Evolutionary conservation across 64 coral and sea anemone genomes (phyloP).

Genomic region (Porites australiensis): DNA sequence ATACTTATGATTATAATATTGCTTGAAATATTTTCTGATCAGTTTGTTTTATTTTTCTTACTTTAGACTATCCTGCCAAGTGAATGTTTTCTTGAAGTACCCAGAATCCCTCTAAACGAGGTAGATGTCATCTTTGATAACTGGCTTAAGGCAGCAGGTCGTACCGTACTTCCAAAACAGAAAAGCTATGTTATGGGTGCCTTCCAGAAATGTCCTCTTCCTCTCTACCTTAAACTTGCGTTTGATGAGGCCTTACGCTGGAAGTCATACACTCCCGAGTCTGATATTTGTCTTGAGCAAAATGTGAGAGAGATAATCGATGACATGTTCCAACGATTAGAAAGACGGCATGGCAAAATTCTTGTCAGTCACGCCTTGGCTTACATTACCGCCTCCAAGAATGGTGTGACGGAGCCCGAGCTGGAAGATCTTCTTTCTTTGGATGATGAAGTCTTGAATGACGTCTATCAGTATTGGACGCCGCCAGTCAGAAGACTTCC

Average conservation of each 20-base stretch:
- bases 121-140: constrained; percentile 81
- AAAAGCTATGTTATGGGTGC: constrained; percentile 72
- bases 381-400: constrained; percentile 93
- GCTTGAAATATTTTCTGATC: too few relatives aligned
- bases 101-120: constrained; percentile 80
- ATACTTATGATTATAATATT: too few relatives aligned
- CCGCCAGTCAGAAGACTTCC: constrained; percentile 88
- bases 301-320: constrained; percentile 90
- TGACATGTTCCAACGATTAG: constrained; percentile 88
- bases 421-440: constrained; percentile 93
- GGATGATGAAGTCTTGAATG: constrained; percentile 95
- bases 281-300: constrained; percentile 64
- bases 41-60: neutral
- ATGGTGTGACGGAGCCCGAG: constrained; percentile 88
- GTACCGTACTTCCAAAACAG: constrained; percentile 66
- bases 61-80: constrained; percentile 19
- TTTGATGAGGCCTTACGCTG: constrained; percentile 91
- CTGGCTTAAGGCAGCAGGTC: constrained; percentile 77
- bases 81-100: constrained; percentile 81
- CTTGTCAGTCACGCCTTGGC: constrained; percentile 86
- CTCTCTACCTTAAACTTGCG: constrained; percentile 88
- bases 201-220: constrained; percentile 88
- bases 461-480: constrained; percentile 99
- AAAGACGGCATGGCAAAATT: constrained; percentile 87
- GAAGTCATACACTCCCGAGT: constrained; percentile 81